A percentile compares a stretch with the other conserved stretches of the same genome.
These are phyloP conservation scores for Lithophane semibrunnea DNA, from an alignment of 2,888 invertebrate species.

Conservation along the genomic window DNA sequence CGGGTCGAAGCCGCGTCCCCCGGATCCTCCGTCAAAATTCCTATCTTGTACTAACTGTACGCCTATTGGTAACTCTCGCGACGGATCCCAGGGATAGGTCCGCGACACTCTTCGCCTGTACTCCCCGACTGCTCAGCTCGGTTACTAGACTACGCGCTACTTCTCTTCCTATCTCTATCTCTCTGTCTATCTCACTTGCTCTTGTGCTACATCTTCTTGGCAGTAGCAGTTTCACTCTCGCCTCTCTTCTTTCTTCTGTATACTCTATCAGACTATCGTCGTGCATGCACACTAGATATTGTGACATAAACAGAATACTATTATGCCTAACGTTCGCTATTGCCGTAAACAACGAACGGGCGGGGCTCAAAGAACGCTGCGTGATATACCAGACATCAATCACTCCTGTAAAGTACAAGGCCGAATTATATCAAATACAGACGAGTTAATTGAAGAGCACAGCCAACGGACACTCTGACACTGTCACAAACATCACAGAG, in stretches of 20 bases:
- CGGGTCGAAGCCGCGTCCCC: conserved; percentile 86
- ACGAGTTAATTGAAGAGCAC: conserved; percentile 82
- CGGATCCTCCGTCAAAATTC: conserved; percentile 83
- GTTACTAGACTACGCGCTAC: conserved; percentile 88
- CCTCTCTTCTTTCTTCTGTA: conserved; percentile 89
- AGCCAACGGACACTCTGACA: conserved; percentile 83
- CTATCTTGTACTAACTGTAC: conserved; percentile 56
- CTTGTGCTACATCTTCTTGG: conserved; percentile 88
- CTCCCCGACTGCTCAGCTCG: conserved; percentile 87
- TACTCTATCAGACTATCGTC: conserved; percentile 88
- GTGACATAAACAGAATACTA: conserved; percentile 88
- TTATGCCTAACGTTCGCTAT: conserved; percentile 87
- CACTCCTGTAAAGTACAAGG: conserved; percentile 80
- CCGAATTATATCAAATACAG: conserved; percentile 79
- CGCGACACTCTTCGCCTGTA: conserved; percentile 85
- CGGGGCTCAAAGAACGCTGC: conserved; percentile 85
- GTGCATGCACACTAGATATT: conserved; percentile 91
- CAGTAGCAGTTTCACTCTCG: conserved; percentile 88
- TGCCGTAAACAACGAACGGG: conserved; percentile 82
- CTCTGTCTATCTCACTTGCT: conserved; percentile 88
- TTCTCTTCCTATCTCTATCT: conserved; percentile 87
- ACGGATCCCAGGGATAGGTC: conserved; percentile 85
- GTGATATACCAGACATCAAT: conserved; percentile 80
- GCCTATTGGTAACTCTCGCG: conserved; percentile 73
- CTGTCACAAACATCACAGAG: conserved; percentile 88